Evolutionary conservation across 2,113 vertebrate species (phyloP).

Genomic region (Zeus faber): DNA sequence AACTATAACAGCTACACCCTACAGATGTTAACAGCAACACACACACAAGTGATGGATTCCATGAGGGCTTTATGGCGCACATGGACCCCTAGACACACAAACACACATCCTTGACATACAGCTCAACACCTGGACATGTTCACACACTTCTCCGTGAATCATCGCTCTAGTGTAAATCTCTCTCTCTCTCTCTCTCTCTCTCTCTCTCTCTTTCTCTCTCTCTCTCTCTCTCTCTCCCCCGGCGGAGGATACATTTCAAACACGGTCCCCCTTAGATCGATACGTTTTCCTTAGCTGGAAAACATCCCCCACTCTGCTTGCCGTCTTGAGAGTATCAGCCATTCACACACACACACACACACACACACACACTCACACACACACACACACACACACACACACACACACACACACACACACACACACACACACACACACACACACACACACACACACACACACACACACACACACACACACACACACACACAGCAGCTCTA

Average conservation of each 20-base stretch:
- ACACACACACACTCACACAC: background rate
- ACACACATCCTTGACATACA: conserved; percentile 4
- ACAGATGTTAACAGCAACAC: background rate
- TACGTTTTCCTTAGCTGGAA: conserved; percentile 51
- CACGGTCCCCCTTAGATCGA: conserved; percentile 48
- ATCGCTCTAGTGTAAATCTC: background rate
- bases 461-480: conserved; percentile 9
- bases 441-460: conserved; percentile 3
- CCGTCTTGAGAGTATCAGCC: conserved; percentile 20
- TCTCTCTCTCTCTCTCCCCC: conserved; percentile 26
- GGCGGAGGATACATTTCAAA: conserved; percentile 51
- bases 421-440: background rate
- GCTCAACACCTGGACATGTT: background rate
- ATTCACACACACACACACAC: conserved; percentile 11
- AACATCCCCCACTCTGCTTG: conserved; percentile 33
- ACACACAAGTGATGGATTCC: background rate
- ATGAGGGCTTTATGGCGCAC: background rate
- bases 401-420: conserved; percentile 1
- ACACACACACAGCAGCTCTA: background rate
- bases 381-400: background rate
- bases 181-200: no score
- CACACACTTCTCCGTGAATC: conserved; percentile 1
- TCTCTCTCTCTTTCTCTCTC: conserved; percentile 9
- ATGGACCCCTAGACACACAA: conserved; percentile 1
- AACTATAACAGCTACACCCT: background rate